Evolutionary conservation across 2,797 vertebrate genomes (phyloP).

Genomic region (Cuniculus paca): DNA sequence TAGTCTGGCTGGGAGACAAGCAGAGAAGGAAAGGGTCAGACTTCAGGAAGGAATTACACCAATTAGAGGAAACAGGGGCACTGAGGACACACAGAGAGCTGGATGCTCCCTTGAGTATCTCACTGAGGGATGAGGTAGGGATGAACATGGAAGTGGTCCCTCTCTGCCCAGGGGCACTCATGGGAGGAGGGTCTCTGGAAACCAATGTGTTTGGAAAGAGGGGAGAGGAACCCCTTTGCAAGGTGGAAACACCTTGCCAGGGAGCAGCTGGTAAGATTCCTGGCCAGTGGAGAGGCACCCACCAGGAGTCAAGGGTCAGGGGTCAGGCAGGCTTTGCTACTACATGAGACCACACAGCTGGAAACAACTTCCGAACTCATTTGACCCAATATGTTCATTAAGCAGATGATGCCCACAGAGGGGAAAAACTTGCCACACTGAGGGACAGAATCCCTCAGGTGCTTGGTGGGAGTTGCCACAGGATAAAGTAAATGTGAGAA

Average conservation of each 20-base stretch:
- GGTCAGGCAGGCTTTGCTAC: not conserved
- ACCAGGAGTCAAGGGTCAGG: not conserved
- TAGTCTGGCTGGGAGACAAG: conserved; percentile 92
- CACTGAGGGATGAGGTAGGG: not conserved
- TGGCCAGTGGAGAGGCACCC: not conserved
- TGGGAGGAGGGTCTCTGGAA: not conserved
- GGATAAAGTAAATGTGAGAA: not conserved
- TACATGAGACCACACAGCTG: not conserved
- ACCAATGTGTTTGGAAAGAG: not conserved
- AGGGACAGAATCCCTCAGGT: not conserved
- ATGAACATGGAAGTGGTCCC: not conserved
- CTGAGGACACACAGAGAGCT: not conserved
- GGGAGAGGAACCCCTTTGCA: not conserved
- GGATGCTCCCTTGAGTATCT: not conserved
- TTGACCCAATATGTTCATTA: not conserved
- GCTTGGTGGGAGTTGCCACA: not conserved
- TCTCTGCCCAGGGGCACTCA: not conserved
- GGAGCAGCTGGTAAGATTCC: not conserved
- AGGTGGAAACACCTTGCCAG: not conserved
- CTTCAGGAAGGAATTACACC: not conserved
- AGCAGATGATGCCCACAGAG: not conserved
- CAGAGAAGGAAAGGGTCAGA: conserved; percentile 55
- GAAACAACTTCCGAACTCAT: conserved; percentile 30
- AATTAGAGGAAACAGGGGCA: not conserved
- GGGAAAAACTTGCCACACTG: not conserved